A percentile compares a stretch with the other conserved stretches of the same genome.
These are phyloP conservation scores for Lates japonicus DNA, from an alignment of 2,797 vertebrate species.

Conservation along the genomic window DNA sequence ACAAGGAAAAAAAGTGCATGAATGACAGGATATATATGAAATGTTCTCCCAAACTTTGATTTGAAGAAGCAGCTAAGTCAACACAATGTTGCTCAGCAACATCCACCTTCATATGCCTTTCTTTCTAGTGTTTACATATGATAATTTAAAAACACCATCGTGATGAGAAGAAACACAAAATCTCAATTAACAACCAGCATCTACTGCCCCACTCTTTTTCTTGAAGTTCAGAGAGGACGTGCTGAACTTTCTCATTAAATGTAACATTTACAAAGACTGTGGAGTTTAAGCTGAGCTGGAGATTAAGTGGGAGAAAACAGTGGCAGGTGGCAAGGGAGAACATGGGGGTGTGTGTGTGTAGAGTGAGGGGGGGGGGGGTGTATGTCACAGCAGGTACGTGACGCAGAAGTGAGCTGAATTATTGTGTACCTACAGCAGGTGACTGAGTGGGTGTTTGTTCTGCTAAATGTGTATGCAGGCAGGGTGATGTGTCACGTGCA, in stretches of 20 bases:
- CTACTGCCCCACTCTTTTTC: constrained; percentile 39
- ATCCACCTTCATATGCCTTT: constrained; percentile 71
- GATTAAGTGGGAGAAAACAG: constrained; percentile 77
- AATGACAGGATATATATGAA: constrained; percentile 85
- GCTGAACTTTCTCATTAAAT: constrained; percentile 80
- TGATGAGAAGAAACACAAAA: constrained; percentile 55
- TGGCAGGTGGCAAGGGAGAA: constrained; percentile 74
- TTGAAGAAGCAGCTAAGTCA: constrained; percentile 64
- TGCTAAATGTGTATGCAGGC: constrained; percentile 65
- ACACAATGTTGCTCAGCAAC: constrained; percentile 78
- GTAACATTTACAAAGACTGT: constrained; percentile 82
- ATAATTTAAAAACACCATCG: constrained; percentile 65
- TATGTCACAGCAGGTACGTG: constrained; percentile 70
- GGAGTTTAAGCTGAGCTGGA: constrained; percentile 73
- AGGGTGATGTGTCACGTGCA: constrained; percentile 33
- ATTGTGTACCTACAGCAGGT: constrained; percentile 74
- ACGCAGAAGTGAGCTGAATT: constrained; percentile 69
- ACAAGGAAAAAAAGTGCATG: constrained; percentile 49
- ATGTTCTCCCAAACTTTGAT: constrained; percentile 65
- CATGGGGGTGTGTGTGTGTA: constrained; percentile 32
- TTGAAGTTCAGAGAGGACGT: constrained; percentile 65
- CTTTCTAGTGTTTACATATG: constrained; percentile 72
- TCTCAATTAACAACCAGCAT: constrained; percentile 62
- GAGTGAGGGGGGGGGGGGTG: background rate
- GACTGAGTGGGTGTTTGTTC: constrained; percentile 75